Conservation (phyloP, 2,797 vertebrate genomes). For the Morelia viridis region DNA sequence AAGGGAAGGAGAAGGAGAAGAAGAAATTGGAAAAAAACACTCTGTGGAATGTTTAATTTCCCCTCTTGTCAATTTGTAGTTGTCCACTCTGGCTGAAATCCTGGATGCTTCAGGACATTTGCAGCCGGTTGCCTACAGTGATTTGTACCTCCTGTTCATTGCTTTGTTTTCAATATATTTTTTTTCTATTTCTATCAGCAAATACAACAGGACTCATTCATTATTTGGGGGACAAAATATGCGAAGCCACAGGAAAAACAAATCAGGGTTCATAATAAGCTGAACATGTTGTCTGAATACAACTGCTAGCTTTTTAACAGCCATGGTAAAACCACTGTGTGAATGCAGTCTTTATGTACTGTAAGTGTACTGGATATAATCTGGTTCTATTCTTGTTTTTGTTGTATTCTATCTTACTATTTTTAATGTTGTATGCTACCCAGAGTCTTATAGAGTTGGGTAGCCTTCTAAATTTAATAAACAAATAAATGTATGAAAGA, state of each 20-base stretch:
- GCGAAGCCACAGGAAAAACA: not conserved
- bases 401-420: not conserved
- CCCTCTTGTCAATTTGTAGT: not conserved
- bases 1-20: not conserved
- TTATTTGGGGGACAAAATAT: not conserved
- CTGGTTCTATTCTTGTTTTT: not conserved
- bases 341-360: not conserved
- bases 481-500: not conserved
- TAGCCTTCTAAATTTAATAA: not conserved
- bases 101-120: not conserved
- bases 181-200: not conserved
- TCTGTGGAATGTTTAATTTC: not conserved
- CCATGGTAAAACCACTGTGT: not conserved
- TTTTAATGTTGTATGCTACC: not conserved
- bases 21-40: not conserved
- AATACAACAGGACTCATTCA: not conserved
- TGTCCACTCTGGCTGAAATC: not conserved
- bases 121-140: not conserved
- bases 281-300: not conserved
- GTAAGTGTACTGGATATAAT: not conserved
- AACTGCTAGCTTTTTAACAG: not conserved
- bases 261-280: not conserved
- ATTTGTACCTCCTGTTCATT: not conserved
- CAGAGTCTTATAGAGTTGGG: not conserved
- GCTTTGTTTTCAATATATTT: not conserved